Conservation (phyloP, 2,113 vertebrate species). For the Petrocephalus microphthalmus region DNA sequence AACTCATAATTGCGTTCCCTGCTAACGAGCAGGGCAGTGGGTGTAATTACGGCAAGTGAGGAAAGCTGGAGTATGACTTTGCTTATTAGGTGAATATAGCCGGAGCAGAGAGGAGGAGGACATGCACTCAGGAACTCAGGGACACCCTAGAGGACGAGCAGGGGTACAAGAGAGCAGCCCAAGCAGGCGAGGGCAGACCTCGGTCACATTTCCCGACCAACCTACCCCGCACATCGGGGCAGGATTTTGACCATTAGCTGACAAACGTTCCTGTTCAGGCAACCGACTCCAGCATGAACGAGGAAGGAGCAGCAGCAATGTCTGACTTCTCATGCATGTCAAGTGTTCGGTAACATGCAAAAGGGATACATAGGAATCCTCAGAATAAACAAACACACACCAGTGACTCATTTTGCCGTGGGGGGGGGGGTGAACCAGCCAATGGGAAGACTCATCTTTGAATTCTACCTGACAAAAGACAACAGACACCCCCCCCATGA, state of each 20-base stretch:
- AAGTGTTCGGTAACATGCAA: background rate
- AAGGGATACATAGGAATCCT: background rate
- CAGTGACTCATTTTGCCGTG: background rate
- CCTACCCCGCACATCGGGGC: background rate
- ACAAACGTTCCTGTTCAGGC: background rate
- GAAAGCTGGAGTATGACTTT: background rate
- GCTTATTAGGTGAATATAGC: background rate
- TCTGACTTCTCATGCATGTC: background rate
- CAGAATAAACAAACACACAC: background rate
- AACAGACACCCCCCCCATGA: background rate
- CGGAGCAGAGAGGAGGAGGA: background rate
- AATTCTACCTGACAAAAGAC: background rate
- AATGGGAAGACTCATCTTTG: background rate
- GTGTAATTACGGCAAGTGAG: background rate
- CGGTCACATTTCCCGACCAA: background rate
- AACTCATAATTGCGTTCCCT: background rate
- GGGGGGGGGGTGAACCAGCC: background rate
- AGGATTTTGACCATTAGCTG: background rate
- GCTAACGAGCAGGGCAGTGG: background rate
- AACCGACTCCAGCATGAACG: background rate
- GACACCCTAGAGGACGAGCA: background rate
- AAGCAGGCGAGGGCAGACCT: background rate
- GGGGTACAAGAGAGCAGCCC: background rate
- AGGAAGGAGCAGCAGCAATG: background rate
- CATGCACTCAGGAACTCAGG: background rate